Conservation (phyloP, 2,113 vertebrate genomes). For the Laterallus jamaicensis region DNA sequence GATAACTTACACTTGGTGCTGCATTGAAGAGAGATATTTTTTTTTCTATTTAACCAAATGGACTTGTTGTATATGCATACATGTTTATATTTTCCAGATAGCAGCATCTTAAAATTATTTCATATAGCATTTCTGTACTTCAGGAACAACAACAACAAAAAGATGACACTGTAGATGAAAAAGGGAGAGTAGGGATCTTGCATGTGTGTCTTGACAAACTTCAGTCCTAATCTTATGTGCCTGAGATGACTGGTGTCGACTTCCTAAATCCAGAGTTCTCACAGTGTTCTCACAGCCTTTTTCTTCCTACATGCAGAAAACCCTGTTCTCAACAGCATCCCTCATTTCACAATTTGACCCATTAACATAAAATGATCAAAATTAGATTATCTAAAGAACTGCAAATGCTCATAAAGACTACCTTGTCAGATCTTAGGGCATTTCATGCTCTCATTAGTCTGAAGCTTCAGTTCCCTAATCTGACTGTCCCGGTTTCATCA, state of each 20-base stretch:
- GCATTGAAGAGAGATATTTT: neutral
- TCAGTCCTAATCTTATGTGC: neutral
- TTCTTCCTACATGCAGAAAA: neutral
- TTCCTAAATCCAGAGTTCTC: neutral
- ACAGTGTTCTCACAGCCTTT: neutral
- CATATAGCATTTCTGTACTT: neutral
- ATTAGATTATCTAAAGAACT: neutral
- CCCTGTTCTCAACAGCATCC: neutral
- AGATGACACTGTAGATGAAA: neutral
- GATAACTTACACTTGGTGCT: neutral
- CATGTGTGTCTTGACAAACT: neutral
- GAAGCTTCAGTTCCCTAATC: neutral
- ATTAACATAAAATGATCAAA: neutral
- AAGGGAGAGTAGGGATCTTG: neutral
- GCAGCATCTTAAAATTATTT: neutral
- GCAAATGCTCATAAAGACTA: neutral
- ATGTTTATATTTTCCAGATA: neutral
- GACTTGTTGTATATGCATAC: rapidly evolving
- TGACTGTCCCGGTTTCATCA: no score
- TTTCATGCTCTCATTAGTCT: neutral
- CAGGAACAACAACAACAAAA: neutral
- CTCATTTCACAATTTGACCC: neutral
- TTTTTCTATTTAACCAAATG: neutral
- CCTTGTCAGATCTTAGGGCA: neutral
- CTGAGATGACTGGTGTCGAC: neutral